phyloP scores from a whole-genome alignment of 92 coral and sea anemone species.

The Heteractis magnifica region DNA sequence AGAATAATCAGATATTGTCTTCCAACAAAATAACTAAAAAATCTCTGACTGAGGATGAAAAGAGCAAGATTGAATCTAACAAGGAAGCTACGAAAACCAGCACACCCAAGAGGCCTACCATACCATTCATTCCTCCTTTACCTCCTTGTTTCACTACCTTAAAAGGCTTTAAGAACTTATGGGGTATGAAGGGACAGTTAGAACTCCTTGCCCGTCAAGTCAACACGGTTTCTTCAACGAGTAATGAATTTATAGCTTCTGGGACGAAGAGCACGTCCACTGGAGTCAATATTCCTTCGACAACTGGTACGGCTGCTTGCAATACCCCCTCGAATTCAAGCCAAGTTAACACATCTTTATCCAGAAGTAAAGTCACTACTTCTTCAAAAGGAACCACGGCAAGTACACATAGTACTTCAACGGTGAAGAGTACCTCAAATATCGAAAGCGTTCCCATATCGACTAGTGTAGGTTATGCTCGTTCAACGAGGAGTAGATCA shows the following conservation, averaged over 20 bases:
- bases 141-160: conserved; percentile 86
- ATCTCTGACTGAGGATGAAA: not conserved
- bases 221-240: not conserved
- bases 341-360: too few species aligned
- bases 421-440: not conserved
- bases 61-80: not conserved
- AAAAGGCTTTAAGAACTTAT: conserved; percentile 60
- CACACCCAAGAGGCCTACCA: not conserved
- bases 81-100: not conserved
- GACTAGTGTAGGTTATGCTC: not conserved
- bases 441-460: not conserved
- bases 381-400: not conserved
- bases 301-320: too few species aligned
- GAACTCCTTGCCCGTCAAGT: conserved; percentile 46
- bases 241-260: not conserved
- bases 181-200: conserved; percentile 54
- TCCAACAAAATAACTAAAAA: not conserved
- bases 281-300: not conserved
- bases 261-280: not conserved
- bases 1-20: not conserved
- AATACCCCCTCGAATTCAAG: too few species aligned
- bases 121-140: conserved; percentile 82
- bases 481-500: not conserved
- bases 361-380: not conserved
- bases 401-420: not conserved